Base-by-base conservation (phyloP, 2,888 invertebrate genomes). In the Dyspetes luteomarginatus region DNA sequence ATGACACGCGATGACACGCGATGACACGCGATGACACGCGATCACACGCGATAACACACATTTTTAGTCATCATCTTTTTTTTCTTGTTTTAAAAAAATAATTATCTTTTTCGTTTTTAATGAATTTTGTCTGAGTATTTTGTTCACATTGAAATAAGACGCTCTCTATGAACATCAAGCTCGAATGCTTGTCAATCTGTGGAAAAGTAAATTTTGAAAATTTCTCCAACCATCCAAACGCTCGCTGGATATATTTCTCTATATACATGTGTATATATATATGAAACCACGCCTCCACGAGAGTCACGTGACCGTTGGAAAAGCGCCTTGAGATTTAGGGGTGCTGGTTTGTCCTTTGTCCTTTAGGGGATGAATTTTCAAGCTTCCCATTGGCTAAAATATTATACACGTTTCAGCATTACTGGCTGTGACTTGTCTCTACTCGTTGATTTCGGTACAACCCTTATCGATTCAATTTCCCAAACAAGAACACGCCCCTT, bases 381-480 rank as follows among this genome's bases (percentile, higher is more conserved):
- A 7, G n/a, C 7, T 55, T 41, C 52, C 43, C 28, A 80, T 80
- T 80, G 71, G 80, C 55, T 17, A 45, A 52, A 78, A 62, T 45
- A 60, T 48, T 56, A 19, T 7, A 12, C 50, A 22, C n/a, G 22
- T 15, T 7, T 28, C 73, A 64, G 78, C 30, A 9, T 30, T 17
- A 80, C 67, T 80, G 79, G 79, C 17, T 30, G 22, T n/a, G 1
- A 15, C 30, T 64, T 48, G 15, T 43, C 50, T n/a, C n/a, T n/a
- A n/a, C n/a, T n/a, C 4, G 12, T 5, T 15, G 24, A n/a, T n/a
- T n/a, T n/a, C n/a, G 76, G 71, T 26, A 55, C 60, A 7, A 56
- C 72, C 55, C 52, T 68, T 64, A 67, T 68, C 64, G 60, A 62
- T 74, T 62, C 28, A 17, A 68, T 68, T n/a, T 52, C 52, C 9